Evolutionary conservation across 1,140 invertebrate species (phyloP), one percentile per base, ranked within the genome.

Genomic region (Macrostomum lignano): DNA sequence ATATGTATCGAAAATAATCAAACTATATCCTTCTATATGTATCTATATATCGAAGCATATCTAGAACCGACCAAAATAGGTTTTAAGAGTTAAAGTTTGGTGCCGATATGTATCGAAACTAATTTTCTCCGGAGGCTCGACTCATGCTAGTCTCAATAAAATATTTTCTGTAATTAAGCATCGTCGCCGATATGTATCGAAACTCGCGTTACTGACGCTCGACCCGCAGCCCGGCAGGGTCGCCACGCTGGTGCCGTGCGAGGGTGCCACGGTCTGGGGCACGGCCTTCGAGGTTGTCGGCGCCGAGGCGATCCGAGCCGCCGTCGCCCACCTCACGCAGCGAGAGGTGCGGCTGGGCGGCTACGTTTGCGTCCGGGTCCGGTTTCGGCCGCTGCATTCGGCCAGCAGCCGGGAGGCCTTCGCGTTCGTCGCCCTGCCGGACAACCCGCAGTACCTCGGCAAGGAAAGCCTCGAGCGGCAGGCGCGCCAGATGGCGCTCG

Each of bases 261-360:
- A 63, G 4, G 56, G 72, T 46, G 44, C 52, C 4, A 48, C 67
- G 26, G 79, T 88, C 0, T 88, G 75, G 69, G 82, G 81, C 23
- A 61, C 82, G 10, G 79, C 78, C 1, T 91, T 84, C 53, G 68
- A 74, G 56, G 79, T 91, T 45, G 61, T 63, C 2, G 44, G 15
- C 19, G 9, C 59, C 0, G 49, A 67, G 21, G 65, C 82, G 38
- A 64, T 67, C 41, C 63, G 69, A 7, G 45, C 60, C 40, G 77
- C 86, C 1, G 61, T 70, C 3, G 60, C 68, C 25, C 73, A 86
- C 49, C 60, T 88, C 35, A 78, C 88, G 48, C 71, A 68, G 44
- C 59, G 82, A 47, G 82, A 88, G 60, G 79, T 77, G 46, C 74
- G 24, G 9, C 11, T 19, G 4, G 32, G 32, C 4, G 71, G 32